These are phyloP conservation scores for Diplolepis rosae DNA, from an alignment of 2,888 invertebrate species.

Conservation along the genomic window DNA sequence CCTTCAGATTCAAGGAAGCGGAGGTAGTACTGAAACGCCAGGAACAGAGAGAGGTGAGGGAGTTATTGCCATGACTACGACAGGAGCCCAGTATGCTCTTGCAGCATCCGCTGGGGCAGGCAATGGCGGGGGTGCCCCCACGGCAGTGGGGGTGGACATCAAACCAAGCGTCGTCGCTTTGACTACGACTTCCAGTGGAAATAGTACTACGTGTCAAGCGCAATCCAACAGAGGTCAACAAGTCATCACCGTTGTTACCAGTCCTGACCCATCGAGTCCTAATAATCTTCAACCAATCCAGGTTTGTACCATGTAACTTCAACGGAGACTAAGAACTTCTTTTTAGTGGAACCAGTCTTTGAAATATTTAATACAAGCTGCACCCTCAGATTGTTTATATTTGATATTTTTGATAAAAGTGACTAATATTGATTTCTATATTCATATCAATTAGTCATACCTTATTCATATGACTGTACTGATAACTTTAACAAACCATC, in stretches of 20 bases:
- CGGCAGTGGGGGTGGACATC: constrained; percentile 67
- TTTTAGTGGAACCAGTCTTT: not conserved
- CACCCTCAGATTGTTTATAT: not conserved
- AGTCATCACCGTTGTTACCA: constrained; percentile 71
- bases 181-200: constrained; percentile 69
- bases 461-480: not conserved
- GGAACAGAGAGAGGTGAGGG: constrained; percentile 66
- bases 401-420: not conserved
- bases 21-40: constrained; percentile 62
- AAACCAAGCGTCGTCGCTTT: constrained; percentile 70
- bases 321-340: not conserved
- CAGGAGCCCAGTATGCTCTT: constrained; percentile 72
- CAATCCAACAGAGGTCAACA: constrained; percentile 69
- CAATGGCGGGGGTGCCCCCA: constrained; percentile 67
- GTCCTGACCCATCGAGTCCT: constrained; percentile 69
- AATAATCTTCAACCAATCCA: constrained; percentile 71
- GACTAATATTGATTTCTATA: not conserved
- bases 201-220: constrained; percentile 64
- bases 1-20: constrained; percentile 61
- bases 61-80: constrained; percentile 73
- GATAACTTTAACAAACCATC: constrained; percentile 35
- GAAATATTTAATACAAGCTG: not conserved
- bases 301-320: constrained; percentile 54
- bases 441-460: constrained; percentile 23
- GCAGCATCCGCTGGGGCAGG: constrained; percentile 70